Evolutionary conservation across 2,888 invertebrate species (phyloP), one percentile per base, ranked within the genome.

Genomic region (Philereme transversata): DNA sequence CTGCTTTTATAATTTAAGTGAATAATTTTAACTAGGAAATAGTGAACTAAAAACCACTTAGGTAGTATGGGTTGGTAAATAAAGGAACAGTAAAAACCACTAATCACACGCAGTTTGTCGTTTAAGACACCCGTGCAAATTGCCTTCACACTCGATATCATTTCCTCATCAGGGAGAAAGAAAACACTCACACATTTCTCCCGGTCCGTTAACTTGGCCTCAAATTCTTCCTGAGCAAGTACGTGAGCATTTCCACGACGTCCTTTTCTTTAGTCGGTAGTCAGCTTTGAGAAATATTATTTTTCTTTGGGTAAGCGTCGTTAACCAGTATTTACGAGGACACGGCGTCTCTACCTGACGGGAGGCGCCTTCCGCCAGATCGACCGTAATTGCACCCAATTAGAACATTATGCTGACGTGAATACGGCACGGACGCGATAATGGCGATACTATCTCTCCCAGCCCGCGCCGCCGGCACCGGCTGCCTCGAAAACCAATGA

Each of bases 401-500:
- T 92, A 92, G 89, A 89, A 84, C 87, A 89, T 92, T 88, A 90
- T 87, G 91, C 91, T 91, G 90, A 92, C 90, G 88, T 88, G 88
- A 89, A 90, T 90, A 87, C 84, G 86, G 86, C 86, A 83, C 85
- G 84, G 84, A 82, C 84, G 88, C 86, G 85, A 86, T 90, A 90
- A 89, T 86, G 82, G 86, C 78, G 89, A 90, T 89, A 86, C 84
- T 87, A 91, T 90, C 90, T 90, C 88, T 79, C 75, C 76, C 69
- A 75, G 71, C 71, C 68, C 71, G 59, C 59, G 72, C 72, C 74
- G 65, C 70, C 65, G 65, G 65, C 68, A 64, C 66, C 65, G 65
- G 67, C 65, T 62, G 58, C 65, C 62, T 45, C 71, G 69, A 69
- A 79, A 79, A 76, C 81, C 87, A 86, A 84, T 84, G 84, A 84